phyloP scores from a whole-genome alignment of 2,888 invertebrate species.

The Vesta saturnalis region DNA sequence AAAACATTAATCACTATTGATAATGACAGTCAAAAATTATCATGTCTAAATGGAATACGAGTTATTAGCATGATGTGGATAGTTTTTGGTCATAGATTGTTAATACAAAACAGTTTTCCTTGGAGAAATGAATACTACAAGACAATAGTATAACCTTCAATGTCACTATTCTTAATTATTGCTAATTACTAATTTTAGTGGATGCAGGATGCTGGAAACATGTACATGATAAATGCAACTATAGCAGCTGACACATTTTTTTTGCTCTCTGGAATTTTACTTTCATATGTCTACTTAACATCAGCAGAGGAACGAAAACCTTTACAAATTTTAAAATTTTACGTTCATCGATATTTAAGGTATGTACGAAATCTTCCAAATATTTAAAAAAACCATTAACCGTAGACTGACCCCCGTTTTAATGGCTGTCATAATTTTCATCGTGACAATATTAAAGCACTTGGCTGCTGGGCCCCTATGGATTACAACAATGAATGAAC shows the following conservation, averaged over 20 bases:
- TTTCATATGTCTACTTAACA: conserved; percentile 57
- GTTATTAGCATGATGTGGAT: conserved; percentile 43
- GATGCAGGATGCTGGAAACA: not conserved
- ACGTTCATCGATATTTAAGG: conserved; percentile 58
- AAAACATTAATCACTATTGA: conserved; percentile 26
- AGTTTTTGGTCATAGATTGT: conserved; percentile 39
- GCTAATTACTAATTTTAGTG: not conserved
- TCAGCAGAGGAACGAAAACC: not conserved
- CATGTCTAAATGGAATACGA: conserved; percentile 42
- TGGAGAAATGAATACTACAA: not conserved
- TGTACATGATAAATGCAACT: not conserved
- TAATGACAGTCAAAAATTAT: conserved; percentile 29
- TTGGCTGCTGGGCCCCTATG: conserved; percentile 36
- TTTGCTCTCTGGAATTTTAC: conserved; percentile 69
- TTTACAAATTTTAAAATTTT: conserved; percentile 32
- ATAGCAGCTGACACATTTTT: conserved; percentile 74
- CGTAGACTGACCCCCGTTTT: conserved; percentile 57
- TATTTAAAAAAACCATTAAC: not conserved
- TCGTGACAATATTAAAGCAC: conserved; percentile 33
- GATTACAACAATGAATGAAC: conserved; percentile 18
- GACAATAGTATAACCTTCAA: not conserved
- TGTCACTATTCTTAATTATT: not conserved
- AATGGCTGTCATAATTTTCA: conserved; percentile 34
- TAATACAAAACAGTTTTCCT: not conserved
- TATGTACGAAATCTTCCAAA: conserved; percentile 36